Evolutionary conservation across 2,888 invertebrate genomes (phyloP).

Genomic region (Rosalia funebris): DNA sequence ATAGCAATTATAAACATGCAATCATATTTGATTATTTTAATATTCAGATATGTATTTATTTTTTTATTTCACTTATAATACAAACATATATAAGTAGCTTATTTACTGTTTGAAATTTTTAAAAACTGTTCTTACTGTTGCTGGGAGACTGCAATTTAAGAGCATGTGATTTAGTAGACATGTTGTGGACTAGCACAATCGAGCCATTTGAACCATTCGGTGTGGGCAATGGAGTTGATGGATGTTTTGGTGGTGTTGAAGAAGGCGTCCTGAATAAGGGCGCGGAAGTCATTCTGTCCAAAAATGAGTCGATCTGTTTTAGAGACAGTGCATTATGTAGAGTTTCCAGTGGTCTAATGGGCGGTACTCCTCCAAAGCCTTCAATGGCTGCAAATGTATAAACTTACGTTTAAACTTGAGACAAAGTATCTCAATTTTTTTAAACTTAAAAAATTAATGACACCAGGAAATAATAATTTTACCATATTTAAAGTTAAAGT

Average conservation of each 20-base stretch:
- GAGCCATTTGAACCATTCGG: conserved; percentile 44
- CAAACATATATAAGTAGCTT: too few species aligned
- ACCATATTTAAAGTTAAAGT: too few species aligned
- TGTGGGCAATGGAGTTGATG: conserved; percentile 67
- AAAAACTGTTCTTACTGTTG: conserved; percentile 63
- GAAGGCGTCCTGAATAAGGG: conserved; percentile 79
- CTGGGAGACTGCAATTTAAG: conserved; percentile 65
- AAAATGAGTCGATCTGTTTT: conserved; percentile 88
- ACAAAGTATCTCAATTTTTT: too few species aligned
- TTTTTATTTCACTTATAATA: too few species aligned
- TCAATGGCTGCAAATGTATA: conserved; percentile 72
- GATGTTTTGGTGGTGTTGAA: conserved; percentile 75
- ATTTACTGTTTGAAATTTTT: too few species aligned
- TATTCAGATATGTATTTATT: too few species aligned
- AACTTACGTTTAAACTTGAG: too few species aligned
- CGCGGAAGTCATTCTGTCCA: conserved; percentile 85
- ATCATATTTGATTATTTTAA: too few species aligned
- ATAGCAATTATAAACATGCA: too few species aligned
- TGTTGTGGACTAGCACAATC: conserved; percentile 42
- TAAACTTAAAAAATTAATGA: too few species aligned
- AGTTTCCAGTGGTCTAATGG: conserved; percentile 96
- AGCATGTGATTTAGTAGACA: conserved; percentile 52
- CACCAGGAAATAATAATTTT: too few species aligned
- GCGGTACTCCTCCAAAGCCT: conserved; percentile 92
- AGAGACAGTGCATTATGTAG: conserved; percentile 96